These are phyloP conservation scores for Camponotus fellah DNA, from an alignment of 2,888 invertebrate genomes.

Conservation along the genomic window DNA sequence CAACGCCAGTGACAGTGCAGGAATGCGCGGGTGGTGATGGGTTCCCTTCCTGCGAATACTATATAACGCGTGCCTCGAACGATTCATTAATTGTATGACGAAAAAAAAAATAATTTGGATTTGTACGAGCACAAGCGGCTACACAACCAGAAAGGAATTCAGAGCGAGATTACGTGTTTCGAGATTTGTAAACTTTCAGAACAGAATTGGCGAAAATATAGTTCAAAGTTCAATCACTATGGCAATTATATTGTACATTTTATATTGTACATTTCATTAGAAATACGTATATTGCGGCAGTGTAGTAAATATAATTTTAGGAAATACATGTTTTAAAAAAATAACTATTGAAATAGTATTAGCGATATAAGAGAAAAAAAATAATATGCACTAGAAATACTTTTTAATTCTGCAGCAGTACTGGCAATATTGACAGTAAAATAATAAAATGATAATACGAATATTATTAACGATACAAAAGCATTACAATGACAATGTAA, in stretches of 20 bases:
- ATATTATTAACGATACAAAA: constrained; percentile 29
- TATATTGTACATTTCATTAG: no score
- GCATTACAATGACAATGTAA: no score
- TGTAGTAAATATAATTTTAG: no score
- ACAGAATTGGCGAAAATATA: constrained; percentile 52
- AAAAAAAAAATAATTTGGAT: constrained; percentile 3
- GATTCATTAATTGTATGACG: neutral
- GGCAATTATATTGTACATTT: no score
- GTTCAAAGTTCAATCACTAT: constrained; percentile 69
- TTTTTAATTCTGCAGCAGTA: no score
- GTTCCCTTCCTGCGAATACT: constrained; percentile 7
- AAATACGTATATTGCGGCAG: no score
- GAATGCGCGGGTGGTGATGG: constrained; percentile 37
- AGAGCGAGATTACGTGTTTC: constrained; percentile 2
- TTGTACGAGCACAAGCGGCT: neutral
- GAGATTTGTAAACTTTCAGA: constrained; percentile 32
- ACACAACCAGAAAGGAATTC: neutral
- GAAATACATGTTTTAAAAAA: no score
- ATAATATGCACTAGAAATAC: no score
- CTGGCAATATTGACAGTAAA: no score
- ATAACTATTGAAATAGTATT: no score
- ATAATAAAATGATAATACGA: constrained; percentile 68
- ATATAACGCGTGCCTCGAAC: constrained; percentile 3
- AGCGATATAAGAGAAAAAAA: no score
- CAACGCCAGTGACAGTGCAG: constrained; percentile 55